Conservation (phyloP, 2,797 vertebrate species). For the Sebastes umbrosus region DNA sequence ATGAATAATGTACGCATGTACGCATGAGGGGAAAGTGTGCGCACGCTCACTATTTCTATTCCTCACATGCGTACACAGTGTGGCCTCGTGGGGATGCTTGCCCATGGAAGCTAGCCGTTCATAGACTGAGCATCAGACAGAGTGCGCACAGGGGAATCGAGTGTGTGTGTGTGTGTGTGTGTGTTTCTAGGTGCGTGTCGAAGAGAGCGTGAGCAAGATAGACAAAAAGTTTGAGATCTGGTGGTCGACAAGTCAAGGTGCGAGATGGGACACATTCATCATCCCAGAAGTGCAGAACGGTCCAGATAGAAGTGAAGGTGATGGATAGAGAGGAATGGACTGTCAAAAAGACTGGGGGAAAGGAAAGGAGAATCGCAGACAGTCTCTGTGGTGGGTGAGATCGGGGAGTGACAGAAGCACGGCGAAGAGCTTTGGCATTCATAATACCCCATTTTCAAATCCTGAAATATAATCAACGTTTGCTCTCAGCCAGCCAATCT, state of each 20-base stretch:
- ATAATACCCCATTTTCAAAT: slow-evolving; percentile 39
- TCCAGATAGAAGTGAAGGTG: slow-evolving; percentile 6
- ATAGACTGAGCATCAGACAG: slow-evolving; percentile 56
- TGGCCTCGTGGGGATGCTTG: slow-evolving; percentile 36
- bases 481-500: slow-evolving; percentile 20
- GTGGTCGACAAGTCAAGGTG: slow-evolving; percentile 49
- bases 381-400: not conserved
- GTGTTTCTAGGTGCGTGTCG: not conserved
- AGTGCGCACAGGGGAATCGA: slow-evolving; percentile 17
- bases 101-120: slow-evolving; percentile 41
- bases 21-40: not conserved
- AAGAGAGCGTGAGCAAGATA: not conserved
- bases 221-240: slow-evolving; percentile 31
- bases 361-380: not conserved
- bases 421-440: slow-evolving; percentile 28
- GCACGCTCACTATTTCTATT: not conserved
- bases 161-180: not conserved
- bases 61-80: slow-evolving; percentile 5
- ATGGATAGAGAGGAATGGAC: slow-evolving; percentile 1
- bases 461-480: slow-evolving; percentile 39
- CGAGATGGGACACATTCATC: slow-evolving; percentile 42
- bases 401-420: slow-evolving; percentile 24
- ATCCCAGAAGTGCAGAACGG: slow-evolving; percentile 9
- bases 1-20: slow-evolving; percentile 5
- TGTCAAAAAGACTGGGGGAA: not conserved